These are phyloP conservation scores for Gila robusta DNA, from an alignment of 2,797 vertebrate genomes.

Conservation along the genomic window DNA sequence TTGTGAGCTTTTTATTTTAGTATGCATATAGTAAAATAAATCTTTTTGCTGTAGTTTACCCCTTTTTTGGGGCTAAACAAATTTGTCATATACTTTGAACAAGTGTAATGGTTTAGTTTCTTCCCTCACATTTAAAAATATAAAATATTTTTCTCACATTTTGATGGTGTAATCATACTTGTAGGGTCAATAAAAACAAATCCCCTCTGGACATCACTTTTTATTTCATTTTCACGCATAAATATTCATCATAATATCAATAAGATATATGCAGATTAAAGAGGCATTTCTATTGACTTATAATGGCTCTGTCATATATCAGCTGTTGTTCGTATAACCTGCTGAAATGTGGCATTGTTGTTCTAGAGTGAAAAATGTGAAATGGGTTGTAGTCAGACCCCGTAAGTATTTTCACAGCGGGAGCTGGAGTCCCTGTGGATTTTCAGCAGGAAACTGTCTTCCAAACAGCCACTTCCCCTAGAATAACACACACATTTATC, in stretches of 20 bases:
- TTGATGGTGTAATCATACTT: not conserved
- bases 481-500: constrained; percentile 65
- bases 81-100: not conserved
- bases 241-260: not conserved
- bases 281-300: not conserved
- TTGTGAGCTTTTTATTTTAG: too few relatives aligned
- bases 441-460: constrained; percentile 64
- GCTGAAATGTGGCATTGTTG: constrained; percentile 41
- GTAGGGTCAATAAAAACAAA: not conserved
- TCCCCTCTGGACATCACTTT: not conserved
- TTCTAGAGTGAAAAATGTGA: constrained; percentile 53
- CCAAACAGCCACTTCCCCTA: constrained; percentile 65
- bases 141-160: not conserved
- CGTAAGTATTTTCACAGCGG: constrained; percentile 63
- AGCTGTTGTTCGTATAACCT: constrained; percentile 19
- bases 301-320: not conserved
- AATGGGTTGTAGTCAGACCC: constrained; percentile 43
- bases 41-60: not conserved
- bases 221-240: not conserved
- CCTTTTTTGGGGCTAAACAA: not conserved
- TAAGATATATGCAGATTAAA: not conserved
- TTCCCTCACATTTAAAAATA: not conserved
- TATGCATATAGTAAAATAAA: too few relatives aligned
- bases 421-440: constrained; percentile 50
- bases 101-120: not conserved